Percentiles rank a stretch among this genome's conserved stretches.
These are phyloP conservation scores for Dendropsophus ebraccatus DNA, from an alignment of 2,113 vertebrate genomes.

Conservation along the genomic window DNA sequence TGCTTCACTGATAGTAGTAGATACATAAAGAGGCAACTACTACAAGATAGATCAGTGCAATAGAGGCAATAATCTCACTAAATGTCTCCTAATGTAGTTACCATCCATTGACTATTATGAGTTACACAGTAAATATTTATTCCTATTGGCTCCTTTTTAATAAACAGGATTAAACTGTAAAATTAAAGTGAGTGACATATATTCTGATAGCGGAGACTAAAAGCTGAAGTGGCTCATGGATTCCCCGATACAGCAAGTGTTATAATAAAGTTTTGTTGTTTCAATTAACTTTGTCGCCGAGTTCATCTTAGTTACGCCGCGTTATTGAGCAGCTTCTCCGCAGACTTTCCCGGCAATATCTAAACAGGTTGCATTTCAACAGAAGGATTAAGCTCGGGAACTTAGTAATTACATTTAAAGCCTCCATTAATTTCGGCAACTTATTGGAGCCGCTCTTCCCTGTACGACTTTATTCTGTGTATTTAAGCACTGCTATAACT, in stretches of 20 bases:
- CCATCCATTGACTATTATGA: background rate
- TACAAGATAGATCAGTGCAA: background rate
- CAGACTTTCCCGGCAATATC: constrained; percentile 5
- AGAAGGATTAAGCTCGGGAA: constrained; percentile 40
- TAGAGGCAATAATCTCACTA: background rate
- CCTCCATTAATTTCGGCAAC: constrained; percentile 45
- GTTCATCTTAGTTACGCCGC: background rate
- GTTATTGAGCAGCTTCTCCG: background rate
- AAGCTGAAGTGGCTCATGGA: background rate
- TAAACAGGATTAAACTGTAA: background rate
- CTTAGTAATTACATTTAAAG: constrained; percentile 47
- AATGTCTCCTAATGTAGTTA: background rate
- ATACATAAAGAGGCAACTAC: background rate
- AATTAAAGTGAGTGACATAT: background rate
- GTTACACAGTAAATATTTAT: background rate
- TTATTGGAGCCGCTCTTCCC: constrained; percentile 19
- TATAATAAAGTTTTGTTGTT: constrained; percentile 39
- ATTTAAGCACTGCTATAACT: background rate
- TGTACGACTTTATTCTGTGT: constrained; percentile 19
- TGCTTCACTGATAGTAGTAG: background rate
- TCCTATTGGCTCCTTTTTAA: background rate
- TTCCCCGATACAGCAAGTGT: background rate
- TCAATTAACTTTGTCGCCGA: constrained; percentile 17
- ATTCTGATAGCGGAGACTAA: constrained; percentile 5
- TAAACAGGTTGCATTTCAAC: constrained; percentile 33